Conservation (phyloP, 2,113 vertebrate genomes). For the Emydura subglobosa region DNA sequence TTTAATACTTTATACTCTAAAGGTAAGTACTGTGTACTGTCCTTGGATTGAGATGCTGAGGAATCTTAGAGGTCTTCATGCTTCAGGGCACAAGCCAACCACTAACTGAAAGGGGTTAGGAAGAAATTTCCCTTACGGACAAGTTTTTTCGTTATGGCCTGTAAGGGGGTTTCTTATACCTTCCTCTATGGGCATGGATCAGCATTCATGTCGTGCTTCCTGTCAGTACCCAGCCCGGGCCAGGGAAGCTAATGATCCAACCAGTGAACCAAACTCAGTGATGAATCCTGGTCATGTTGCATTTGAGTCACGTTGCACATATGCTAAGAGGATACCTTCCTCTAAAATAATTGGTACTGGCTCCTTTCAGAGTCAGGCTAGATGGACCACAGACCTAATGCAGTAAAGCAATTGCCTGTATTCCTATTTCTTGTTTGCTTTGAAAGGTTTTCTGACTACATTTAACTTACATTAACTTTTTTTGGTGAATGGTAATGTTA, state of each 20-base stretch:
- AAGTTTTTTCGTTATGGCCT: background rate
- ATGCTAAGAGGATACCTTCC: too few relatives aligned
- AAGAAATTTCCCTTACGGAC: background rate
- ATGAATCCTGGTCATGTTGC: too few relatives aligned
- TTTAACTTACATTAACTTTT: background rate
- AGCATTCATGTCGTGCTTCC: too few relatives aligned
- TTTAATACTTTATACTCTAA: background rate
- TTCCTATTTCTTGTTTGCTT: background rate
- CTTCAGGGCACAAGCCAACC: background rate
- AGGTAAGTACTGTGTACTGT: background rate
- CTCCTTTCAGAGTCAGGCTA: rapidly evolving
- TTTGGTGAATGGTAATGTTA: background rate
- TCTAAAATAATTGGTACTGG: background rate
- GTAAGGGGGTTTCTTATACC: background rate
- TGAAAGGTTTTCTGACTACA: background rate
- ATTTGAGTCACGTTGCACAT: too few relatives aligned
- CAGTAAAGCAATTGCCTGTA: background rate
- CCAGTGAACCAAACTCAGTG: too few relatives aligned
- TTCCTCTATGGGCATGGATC: background rate
- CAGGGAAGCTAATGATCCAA: too few relatives aligned
- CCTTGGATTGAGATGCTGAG: background rate
- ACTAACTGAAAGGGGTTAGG: background rate
- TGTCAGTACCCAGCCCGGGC: too few relatives aligned
- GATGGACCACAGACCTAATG: background rate
- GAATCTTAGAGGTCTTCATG: background rate